A percentile compares a stretch with the other conserved stretches of the same genome.
phyloP scores from a whole-genome alignment of 2,113 vertebrate genomes.

The Dissostichus mawsoni region DNA sequence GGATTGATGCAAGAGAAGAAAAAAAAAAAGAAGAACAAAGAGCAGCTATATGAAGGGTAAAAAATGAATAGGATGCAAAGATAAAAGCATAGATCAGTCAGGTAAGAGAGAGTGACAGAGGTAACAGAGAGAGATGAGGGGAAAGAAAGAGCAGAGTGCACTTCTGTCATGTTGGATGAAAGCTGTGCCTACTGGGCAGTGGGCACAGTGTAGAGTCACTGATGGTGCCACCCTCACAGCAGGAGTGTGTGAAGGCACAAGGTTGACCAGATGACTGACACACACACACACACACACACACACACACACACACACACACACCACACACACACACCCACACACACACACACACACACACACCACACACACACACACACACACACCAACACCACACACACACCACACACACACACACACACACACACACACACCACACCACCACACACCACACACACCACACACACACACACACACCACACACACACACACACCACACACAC shows the following conservation, averaged over 20 bases:
- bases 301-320: constrained; percentile 21
- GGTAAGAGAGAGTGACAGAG: constrained; percentile 45
- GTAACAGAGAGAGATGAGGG: constrained; percentile 47
- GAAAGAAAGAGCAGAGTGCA: constrained; percentile 42
- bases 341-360: no score
- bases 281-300: constrained; percentile 1
- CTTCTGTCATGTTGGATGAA: constrained; percentile 74
- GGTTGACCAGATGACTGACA: constrained; percentile 55
- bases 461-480: no score
- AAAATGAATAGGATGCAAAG: constrained; percentile 53
- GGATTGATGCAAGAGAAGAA: constrained; percentile 12
- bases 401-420: neutral
- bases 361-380: no score
- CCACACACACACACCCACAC: neutral
- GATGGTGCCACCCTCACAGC: constrained; percentile 70
- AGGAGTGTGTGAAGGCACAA: constrained; percentile 61
- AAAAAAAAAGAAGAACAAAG: constrained; percentile 35
- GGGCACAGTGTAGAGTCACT: constrained; percentile 59
- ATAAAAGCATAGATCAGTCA: constrained; percentile 57
- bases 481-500: no score
- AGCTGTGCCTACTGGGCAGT: constrained; percentile 74
- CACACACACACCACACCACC: constrained; percentile 9
- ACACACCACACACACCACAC: no score
- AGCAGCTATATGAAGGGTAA: constrained; percentile 39
- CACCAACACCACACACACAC: no score